These are phyloP conservation scores for Palloptera scutellata DNA, from an alignment of 2,888 invertebrate genomes.

Conservation along the genomic window DNA sequence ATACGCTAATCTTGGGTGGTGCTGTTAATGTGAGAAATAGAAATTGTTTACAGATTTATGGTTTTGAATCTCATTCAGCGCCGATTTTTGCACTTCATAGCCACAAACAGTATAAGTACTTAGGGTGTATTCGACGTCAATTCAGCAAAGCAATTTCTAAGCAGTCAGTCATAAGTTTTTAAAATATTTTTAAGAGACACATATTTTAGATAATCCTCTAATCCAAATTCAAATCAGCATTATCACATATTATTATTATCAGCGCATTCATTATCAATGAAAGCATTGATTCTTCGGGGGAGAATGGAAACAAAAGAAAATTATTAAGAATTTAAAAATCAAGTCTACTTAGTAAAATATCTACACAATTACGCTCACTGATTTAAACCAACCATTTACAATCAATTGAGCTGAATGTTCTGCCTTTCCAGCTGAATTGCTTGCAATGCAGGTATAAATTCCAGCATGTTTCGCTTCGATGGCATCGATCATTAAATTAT, in stretches of 20 bases:
- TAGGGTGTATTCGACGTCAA: conserved; percentile 6
- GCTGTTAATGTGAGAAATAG: conserved; percentile 63
- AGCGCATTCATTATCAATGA: conserved; percentile 10
- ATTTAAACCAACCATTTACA: conserved; percentile 73
- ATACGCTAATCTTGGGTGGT: conserved; percentile 78
- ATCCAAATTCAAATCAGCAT: neutral
- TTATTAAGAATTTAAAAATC: neutral
- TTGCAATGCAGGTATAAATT: conserved; percentile 77
- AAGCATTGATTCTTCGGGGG: neutral
- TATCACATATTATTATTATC: neutral
- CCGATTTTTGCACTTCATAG: neutral
- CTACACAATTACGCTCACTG: neutral
- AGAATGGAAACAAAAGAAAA: conserved; percentile 8
- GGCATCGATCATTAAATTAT: conserved; percentile 72
- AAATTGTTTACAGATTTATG: neutral
- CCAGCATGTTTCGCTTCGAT: conserved; percentile 76
- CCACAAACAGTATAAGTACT: neutral
- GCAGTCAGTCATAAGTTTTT: too few species aligned
- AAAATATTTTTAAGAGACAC: too few species aligned
- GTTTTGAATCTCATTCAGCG: neutral
- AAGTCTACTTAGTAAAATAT: neutral
- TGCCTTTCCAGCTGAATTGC: conserved; percentile 76
- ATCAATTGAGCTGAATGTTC: conserved; percentile 75
- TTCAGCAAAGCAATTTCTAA: conserved; percentile 24
- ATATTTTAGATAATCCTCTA: too few species aligned